Percentiles rank a stretch among this genome's conserved stretches.
Conservation (phyloP, 2,797 vertebrate genomes). For the Gorsachius magnificus region DNA sequence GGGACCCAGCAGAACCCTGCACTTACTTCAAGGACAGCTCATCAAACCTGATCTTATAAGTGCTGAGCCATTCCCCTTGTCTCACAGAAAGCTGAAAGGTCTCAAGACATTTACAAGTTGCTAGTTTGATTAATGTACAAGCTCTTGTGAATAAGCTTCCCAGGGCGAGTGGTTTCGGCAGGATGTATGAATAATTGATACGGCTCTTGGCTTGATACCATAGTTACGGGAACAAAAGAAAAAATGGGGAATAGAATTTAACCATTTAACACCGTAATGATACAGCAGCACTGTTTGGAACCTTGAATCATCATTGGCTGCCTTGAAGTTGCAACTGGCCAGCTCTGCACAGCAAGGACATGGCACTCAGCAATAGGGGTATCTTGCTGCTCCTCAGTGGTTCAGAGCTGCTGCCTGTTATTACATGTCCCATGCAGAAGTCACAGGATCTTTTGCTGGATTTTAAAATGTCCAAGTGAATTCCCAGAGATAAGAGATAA, state of each 20-base stretch:
- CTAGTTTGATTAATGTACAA: not conserved
- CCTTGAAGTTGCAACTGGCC: not conserved
- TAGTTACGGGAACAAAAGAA: not conserved
- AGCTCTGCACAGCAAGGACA: not conserved
- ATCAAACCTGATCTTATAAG: not conserved
- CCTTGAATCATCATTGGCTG: not conserved
- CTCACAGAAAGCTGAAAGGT: not conserved
- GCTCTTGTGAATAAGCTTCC: not conserved
- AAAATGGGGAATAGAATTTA: not conserved
- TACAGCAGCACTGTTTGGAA: not conserved
- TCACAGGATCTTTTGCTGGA: not conserved
- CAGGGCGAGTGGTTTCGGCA: not conserved
- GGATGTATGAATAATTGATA: slow-evolving; percentile 4
- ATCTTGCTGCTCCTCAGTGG: not conserved
- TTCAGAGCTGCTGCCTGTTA: not conserved
- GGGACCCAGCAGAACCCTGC: not conserved
- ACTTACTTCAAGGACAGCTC: not conserved
- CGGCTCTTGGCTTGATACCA: not conserved
- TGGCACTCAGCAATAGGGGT: rapidly evolving
- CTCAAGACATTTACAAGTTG: not conserved
- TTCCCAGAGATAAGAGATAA: not conserved
- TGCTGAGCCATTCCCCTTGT: not conserved
- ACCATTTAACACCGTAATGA: not conserved
- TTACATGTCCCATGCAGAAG: not conserved
- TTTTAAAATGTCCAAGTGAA: not conserved